These are phyloP conservation scores for Aphaenogaster floridana DNA, from an alignment of 1,140 invertebrate species.

Conservation along the genomic window DNA sequence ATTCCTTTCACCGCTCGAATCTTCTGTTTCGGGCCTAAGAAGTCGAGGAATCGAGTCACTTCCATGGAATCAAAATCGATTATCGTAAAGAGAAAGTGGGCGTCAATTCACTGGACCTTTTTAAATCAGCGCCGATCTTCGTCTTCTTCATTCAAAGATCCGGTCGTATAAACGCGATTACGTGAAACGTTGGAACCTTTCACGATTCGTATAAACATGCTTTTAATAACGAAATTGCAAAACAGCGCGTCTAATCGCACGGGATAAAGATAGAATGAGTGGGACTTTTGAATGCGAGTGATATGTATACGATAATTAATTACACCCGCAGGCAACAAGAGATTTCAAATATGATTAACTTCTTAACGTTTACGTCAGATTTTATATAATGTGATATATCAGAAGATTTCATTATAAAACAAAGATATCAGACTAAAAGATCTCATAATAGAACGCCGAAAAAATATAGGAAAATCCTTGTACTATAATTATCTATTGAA, in stretches of 20 bases:
- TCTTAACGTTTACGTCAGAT: conserved; percentile 14
- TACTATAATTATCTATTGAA: conserved; percentile 18
- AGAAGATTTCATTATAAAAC: conserved; percentile 29
- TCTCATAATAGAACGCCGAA: not conserved
- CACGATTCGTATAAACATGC: conserved; percentile 27
- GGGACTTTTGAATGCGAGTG: conserved; percentile 35
- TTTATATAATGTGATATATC: conserved; percentile 1
- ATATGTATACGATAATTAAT: conserved; percentile 34
- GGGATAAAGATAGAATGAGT: conserved; percentile 13
- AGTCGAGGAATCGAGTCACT: conserved; percentile 37
- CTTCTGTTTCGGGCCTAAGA: conserved; percentile 45
- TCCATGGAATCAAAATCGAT: conserved; percentile 56
- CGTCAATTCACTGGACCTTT: conserved; percentile 40
- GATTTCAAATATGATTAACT: conserved; percentile 33
- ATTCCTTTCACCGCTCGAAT: conserved; percentile 58
- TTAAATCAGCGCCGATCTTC: conserved; percentile 34
- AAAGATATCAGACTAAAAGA: not conserved
- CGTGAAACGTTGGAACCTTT: conserved; percentile 27
- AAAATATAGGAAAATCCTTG: not conserved
- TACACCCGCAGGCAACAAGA: not conserved
- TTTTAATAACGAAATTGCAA: conserved; percentile 39
- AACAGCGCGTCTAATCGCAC: conserved; percentile 29
- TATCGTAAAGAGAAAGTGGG: conserved; percentile 61
- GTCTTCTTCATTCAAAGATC: conserved; percentile 26
- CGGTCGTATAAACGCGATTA: conserved; percentile 21